A percentile compares a stretch with the other conserved stretches of the same genome.
These are phyloP conservation scores for Melanostigma gelatinosum DNA, from an alignment of 2,113 vertebrate species.

Conservation along the genomic window DNA sequence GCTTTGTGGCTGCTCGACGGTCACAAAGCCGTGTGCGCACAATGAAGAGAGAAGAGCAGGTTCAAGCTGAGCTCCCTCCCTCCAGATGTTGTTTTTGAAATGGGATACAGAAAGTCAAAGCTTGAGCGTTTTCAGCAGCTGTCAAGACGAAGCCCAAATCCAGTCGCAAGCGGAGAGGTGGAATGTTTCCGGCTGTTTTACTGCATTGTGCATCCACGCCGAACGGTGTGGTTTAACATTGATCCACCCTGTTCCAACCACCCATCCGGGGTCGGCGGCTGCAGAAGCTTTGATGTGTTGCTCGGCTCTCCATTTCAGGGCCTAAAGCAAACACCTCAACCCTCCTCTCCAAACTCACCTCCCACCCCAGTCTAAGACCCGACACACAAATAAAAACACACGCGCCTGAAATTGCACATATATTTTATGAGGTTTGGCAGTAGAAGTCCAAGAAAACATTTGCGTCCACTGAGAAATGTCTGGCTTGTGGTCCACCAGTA, in stretches of 20 bases:
- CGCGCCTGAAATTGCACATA: not conserved
- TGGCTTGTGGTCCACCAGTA: not conserved
- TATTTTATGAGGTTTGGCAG: not conserved
- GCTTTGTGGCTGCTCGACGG: slow-evolving; percentile 61
- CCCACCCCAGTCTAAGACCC: slow-evolving; percentile 12
- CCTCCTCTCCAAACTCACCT: slow-evolving; percentile 34
- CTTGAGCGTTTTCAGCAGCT: slow-evolving; percentile 23
- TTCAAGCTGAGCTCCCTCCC: slow-evolving; percentile 46
- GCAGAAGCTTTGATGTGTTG: slow-evolving; percentile 56
- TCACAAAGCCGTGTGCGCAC: slow-evolving; percentile 37
- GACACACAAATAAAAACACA: slow-evolving; percentile 20
- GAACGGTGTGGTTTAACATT: not conserved
- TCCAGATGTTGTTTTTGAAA: slow-evolving; percentile 61
- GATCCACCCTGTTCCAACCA: not conserved
- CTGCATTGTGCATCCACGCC: not conserved
- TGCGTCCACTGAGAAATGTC: not conserved
- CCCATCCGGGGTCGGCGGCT: slow-evolving; percentile 44
- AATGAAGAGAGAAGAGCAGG: slow-evolving; percentile 53
- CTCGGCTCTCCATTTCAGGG: slow-evolving; percentile 41
- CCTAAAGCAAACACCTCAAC: slow-evolving; percentile 32
- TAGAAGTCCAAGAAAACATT: not conserved
- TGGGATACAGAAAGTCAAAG: slow-evolving; percentile 40
- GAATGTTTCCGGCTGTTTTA: not conserved
- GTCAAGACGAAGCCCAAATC: slow-evolving; percentile 29
- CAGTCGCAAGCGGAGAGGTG: slow-evolving; percentile 30